Evolutionary conservation across 2,888 invertebrate species (phyloP), one percentile per base, ranked within the genome.

Genomic region (Alentia gelatinosa): DNA sequence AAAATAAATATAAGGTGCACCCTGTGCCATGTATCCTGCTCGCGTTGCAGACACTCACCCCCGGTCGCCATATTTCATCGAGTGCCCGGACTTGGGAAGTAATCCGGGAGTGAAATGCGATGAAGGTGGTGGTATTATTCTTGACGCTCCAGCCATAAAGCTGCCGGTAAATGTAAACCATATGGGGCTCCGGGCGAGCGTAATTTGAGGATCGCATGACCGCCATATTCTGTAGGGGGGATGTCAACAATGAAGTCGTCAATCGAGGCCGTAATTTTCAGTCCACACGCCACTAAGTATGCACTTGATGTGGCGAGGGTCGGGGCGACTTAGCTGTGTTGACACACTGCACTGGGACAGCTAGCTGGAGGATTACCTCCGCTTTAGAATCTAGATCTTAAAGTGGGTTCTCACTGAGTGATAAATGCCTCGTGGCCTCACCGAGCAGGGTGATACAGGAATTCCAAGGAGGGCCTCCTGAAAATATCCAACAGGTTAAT

Each of bases 161-260:
- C 68, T 26, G 30, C 33, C 23, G 83, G 39, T 39, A 83, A 83
- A 83, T 83, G 83, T 83, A 83, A 83, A 83, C 83, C 83, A 83
- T 83, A 83, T 83, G 83, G 83, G 40, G 83, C 83, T 40, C 7
- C 9, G 83, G 83, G 83, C 30, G 40, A 83, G 39, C 30, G 83
- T 83, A 83, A 83, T 83, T 30, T 35, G 83, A 35, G 83, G 83
- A 83, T 83, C 83, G 83, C 83, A 83, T 83, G 83, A 83, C 83
- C 83, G 83, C 40, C 83, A 83, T 83, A 39, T 30, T 83, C 40
- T 83, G 35, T 39, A 83, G 83, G 56, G 56, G 5, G 83, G 83
- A n/a, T 39, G 83, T 83, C 83, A 83, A 83, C 83, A 83, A 83
- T 83, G 83, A 83, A 83, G 83, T 83, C 83, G 83, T 83, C 83